Base-by-base conservation (phyloP, 2,797 vertebrate species). In the Sebastes baramenuke region DNA sequence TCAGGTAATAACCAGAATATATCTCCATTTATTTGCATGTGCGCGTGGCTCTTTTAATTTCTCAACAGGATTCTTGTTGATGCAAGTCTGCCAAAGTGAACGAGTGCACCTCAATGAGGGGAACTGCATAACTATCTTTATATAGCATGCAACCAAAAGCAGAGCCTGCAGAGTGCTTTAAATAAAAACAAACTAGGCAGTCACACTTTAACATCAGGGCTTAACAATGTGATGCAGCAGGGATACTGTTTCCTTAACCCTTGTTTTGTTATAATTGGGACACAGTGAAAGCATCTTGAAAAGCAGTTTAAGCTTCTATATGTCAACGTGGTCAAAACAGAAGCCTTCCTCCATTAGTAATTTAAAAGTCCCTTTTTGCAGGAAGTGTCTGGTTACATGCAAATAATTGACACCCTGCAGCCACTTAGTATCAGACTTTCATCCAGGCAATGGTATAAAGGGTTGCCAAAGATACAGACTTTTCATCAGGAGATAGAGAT, bases 1-100 rank as follows among this genome's bases (percentile, higher is more conserved):
- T 84, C 60, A 54, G 29, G 32, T 62, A 82, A 83, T 58, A 76
- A 85, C 61, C 9, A 75, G 79, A 83, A 87, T 71, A 66, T 42
- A 79, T 75, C 56, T 58, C 59, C 52, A 2, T 80, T 83, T 68
- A 54, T 74, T 75, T 75, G 60, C 30, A 71, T 80, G 70, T 24
- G 72, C 13, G 34, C 60, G 52, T 36, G 12, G 77, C 77, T 82
- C 38, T 75, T 75, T 81, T 72, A 36, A 83, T 80, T 89, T 74
- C 64, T 88, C 75, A 61, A 84, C 79, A 83, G 60, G 75, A 58
- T 58, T 84, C 55, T 75, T 30, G 73, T 72, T 75, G n/a, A 83
- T 77, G 66, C 32, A 54, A 36, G 62, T 32, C 62, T 80, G 81
- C 81, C 66, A 81, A 86, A 82, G 58, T 62, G 27, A 86, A 79